Percentiles rank a stretch among this genome's conserved stretches.
These are phyloP conservation scores for Pangasius sanitwongsei DNA, from an alignment of 2,797 vertebrate species.

Conservation along the genomic window DNA sequence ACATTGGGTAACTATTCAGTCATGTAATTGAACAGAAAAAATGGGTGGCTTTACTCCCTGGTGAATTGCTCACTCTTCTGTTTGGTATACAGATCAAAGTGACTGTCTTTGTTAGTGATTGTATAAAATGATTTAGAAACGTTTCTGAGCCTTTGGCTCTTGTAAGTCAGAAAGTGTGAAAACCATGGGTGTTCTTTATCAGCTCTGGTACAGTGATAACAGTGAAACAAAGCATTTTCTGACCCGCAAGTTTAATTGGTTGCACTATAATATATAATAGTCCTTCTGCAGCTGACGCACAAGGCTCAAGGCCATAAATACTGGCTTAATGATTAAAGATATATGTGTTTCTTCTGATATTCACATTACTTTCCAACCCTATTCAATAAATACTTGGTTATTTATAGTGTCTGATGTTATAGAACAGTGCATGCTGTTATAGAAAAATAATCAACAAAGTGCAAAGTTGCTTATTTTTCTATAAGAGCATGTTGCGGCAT, in stretches of 20 bases:
- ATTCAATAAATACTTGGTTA: neutral
- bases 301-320: neutral
- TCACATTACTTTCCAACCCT: neutral
- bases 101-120: neutral
- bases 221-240: neutral
- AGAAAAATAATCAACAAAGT: neutral
- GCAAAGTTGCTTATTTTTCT: neutral
- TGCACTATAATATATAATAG: neutral
- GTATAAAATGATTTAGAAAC: neutral
- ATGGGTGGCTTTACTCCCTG: neutral
- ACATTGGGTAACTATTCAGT: neutral
- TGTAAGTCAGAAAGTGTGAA: neutral
- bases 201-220: neutral
- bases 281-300: neutral
- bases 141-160: neutral
- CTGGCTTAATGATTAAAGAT: neutral
- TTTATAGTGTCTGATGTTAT: no score
- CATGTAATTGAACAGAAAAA: neutral
- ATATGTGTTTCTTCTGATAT: neutral
- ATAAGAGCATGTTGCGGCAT: neutral
- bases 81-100: neutral
- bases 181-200: neutral
- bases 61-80: neutral
- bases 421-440: neutral
- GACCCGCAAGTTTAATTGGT: neutral